Base-by-base conservation (phyloP, 1,140 invertebrate genomes). In the Trinorchestia longiramus region DNA sequence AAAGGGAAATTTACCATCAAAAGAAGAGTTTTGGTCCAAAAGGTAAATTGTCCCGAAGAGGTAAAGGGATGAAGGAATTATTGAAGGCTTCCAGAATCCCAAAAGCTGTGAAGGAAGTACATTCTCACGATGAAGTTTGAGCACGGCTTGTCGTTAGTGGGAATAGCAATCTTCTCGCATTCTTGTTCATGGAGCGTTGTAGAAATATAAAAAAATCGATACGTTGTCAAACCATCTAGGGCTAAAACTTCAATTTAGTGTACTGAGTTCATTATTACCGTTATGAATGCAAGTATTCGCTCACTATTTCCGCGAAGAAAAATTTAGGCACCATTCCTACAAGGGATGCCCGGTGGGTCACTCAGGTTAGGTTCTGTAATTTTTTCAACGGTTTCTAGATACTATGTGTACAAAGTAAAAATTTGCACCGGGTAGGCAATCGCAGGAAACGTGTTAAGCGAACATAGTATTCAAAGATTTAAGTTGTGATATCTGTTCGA, bases 11-110 rank as follows among this genome's bases (percentile, higher is more conserved):
- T 94, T 94, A 44, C 92, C 92, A 94, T 94, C 92, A 94, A 94
- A 94, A 94, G 92, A 94, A 94, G 92, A 94, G 92, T 94, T 94
- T 94, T 94, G 92, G 92, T 94, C 92, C 92, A 28, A 94, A 94
- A 94, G 92, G 92, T 94, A 94, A 94, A 94, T 94, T 94, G 92
- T 45, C 92, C 92, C 43, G 92, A 45, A 44, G 19, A 44, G 92
- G 92, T 94, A 94, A 94, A 94, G 92, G 92, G 92, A 94, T 94
- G 43, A 94, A 94, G 92, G 92, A 94, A 94, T 94, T 94, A 94
- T 94, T 94, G 92, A 94, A 94, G 92, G 44, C 44, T 94, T 90
- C 88, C 17, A 94, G 92, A 94, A 94, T 94, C 92, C 92, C 44
- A 47, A 45, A 94, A 94, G 92, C 43, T n/a, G 44, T 94, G 92